Percentiles rank a stretch among this genome's conserved stretches.
Evolutionary conservation across 2,797 vertebrate species (phyloP).

Genomic region (Acrossocheilus wenchowensis): DNA sequence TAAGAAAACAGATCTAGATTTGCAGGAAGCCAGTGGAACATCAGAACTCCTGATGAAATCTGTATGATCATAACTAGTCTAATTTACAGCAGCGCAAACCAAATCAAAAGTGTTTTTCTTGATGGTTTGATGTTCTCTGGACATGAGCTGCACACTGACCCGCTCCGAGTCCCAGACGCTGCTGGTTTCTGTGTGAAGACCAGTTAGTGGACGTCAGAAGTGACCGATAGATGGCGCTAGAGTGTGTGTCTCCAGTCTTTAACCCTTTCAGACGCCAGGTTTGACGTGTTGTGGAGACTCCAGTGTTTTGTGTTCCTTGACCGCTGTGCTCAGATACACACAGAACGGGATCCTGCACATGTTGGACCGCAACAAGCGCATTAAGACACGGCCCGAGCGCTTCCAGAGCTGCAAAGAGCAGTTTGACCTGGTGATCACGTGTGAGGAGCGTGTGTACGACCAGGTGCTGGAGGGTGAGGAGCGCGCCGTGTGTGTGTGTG

Average conservation of each 20-base stretch:
- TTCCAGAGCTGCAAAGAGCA: conserved; percentile 97
- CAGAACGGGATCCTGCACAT: conserved; percentile 99
- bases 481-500: conserved; percentile 84
- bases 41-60: no score
- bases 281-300: not conserved
- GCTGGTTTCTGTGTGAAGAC: no score
- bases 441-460: conserved; percentile 97
- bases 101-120: no score
- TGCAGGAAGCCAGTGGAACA: no score
- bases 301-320: conserved; percentile 73
- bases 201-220: no score
- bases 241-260: not conserved
- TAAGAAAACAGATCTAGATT: no score
- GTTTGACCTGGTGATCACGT: conserved; percentile 97
- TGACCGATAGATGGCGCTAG: not conserved
- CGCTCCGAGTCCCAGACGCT: no score
- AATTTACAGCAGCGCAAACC: no score
- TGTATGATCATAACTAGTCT: no score
- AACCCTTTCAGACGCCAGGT: not conserved
- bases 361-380: conserved; percentile 98
- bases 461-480: conserved; percentile 97
- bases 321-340: conserved; percentile 87
- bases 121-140: no score
- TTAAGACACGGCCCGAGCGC: conserved; percentile 93
- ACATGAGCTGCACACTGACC: no score